Base-by-base conservation (phyloP, 2,888 invertebrate genomes). In the Eudasyphora cyanicolor region DNA sequence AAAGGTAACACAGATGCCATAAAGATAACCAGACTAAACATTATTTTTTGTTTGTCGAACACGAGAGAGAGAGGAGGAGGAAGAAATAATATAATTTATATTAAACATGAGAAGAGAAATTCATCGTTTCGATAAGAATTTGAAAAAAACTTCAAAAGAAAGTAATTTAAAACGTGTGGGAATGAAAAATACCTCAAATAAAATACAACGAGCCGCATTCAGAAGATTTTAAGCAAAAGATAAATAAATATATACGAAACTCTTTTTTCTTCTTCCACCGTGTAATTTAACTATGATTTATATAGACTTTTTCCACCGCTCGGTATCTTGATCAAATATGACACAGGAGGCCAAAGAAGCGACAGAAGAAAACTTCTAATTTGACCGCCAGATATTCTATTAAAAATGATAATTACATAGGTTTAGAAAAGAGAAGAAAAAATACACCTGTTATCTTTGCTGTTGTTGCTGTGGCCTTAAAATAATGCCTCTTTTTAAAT, bases 131-230 rank as follows among this genome's bases (percentile, higher is more conserved):
- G 21, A 24, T 42, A 42, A 67, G 42, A 38, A 42, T 24, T 42
- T 1, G 21, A 21, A 21, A 8, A 24, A 35, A 35, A 35, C 64
- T 35, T 64, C 67, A 76, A 76, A 76, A 69, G 69, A 76, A 76
- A 76, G 76, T 57, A 69, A 69, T 76, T 54, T 76, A 69, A 76
- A 76, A 76, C 69, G 76, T 76, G 69, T 76, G 76, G 76, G 29
- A 32, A 67, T 76, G 19, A 54, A 69, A 24, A 64, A 24, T 57
- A 57, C 27, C 57, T 6, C 57, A 14, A 67, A 24, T 24, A 14
- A 42, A 62, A 29, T 29, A 60, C 29, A 29, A 6, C 32, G 8
- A 2, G 1, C 17, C n/a, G 19, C n/a, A 49, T 19, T 49, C 17
- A 1, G n/a, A 32, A 67, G 67, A 67, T 67, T 24, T 67, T 1